Conservation (phyloP, 2,113 vertebrate genomes). For the Formicarius rufipectus region DNA sequence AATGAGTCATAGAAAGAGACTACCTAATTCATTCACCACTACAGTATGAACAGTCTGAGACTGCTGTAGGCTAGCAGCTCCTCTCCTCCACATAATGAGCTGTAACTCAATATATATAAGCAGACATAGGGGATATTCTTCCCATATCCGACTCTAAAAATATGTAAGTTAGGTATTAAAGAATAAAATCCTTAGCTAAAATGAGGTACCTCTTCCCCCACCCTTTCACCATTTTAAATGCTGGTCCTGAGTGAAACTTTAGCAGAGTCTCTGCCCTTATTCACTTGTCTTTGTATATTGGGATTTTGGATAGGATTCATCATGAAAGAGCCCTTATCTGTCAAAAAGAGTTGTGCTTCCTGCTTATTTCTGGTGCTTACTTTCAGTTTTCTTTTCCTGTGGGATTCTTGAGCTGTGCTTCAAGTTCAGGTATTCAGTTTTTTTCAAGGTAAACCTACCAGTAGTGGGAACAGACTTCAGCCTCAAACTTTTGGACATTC, state of each 20-base stretch:
- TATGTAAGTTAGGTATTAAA: not conserved
- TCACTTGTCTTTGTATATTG: not conserved
- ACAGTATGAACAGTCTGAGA: not conserved
- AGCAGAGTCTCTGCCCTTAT: not conserved
- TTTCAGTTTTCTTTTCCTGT: not conserved
- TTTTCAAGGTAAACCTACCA: not conserved
- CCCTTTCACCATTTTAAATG: not conserved
- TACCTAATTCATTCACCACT: not conserved
- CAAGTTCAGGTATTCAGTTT: constrained; percentile 21
- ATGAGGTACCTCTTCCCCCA: not conserved
- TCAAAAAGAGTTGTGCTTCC: not conserved
- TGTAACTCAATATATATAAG: not conserved
- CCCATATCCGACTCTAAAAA: not conserved
- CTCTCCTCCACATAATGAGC: not conserved
- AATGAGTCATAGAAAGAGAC: not conserved
- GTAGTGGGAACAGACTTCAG: not conserved
- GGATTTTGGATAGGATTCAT: not conserved
- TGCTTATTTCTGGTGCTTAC: constrained; percentile 3
- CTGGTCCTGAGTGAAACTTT: not conserved
- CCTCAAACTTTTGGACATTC: not conserved
- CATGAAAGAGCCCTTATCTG: not conserved
- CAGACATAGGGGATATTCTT: not conserved
- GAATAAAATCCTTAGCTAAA: not conserved
- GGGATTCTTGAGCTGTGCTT: not conserved
- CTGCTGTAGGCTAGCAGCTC: not conserved